Conservation (phyloP, 2,113 vertebrate species). For the Eclectus roratus region DNA sequence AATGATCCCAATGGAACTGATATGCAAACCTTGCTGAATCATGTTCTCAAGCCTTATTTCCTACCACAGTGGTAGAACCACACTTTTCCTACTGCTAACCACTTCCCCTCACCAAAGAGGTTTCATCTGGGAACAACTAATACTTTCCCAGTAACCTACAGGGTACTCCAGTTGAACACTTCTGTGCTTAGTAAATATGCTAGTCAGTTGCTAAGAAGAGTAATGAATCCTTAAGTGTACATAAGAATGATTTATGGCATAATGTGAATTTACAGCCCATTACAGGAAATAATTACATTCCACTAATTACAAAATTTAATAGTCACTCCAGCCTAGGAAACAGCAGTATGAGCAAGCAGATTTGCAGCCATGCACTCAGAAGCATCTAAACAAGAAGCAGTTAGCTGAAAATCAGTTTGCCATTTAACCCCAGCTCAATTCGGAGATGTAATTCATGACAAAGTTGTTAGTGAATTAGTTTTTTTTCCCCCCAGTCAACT, state of each 20-base stretch:
- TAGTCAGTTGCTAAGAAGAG: constrained; percentile 18
- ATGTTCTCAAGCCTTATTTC: not conserved
- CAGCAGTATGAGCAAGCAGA: not conserved
- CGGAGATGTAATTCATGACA: not conserved
- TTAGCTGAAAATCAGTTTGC: constrained; percentile 6
- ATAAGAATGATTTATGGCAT: constrained; percentile 57
- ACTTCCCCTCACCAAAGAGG: not conserved
- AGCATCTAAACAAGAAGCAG: not conserved
- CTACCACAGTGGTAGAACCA: not conserved
- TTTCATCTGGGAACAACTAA: not conserved
- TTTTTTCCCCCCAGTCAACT: not conserved
- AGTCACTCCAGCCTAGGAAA: constrained; percentile 12
- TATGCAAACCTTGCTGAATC: not conserved
- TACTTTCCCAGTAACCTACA: not conserved
- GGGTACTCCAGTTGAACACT: not conserved
- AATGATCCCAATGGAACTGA: not conserved
- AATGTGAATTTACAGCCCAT: constrained; percentile 40
- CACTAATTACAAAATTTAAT: constrained; percentile 56
- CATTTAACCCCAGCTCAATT: not conserved
- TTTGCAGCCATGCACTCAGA: not conserved
- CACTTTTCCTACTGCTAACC: not conserved
- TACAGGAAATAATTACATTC: constrained; percentile 44
- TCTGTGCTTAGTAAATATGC: constrained; percentile 6
- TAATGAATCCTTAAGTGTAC: constrained; percentile 44
- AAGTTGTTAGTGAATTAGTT: not conserved